Conservation (phyloP, 2,888 invertebrate genomes). For the Azorinus chamasolen region DNA sequence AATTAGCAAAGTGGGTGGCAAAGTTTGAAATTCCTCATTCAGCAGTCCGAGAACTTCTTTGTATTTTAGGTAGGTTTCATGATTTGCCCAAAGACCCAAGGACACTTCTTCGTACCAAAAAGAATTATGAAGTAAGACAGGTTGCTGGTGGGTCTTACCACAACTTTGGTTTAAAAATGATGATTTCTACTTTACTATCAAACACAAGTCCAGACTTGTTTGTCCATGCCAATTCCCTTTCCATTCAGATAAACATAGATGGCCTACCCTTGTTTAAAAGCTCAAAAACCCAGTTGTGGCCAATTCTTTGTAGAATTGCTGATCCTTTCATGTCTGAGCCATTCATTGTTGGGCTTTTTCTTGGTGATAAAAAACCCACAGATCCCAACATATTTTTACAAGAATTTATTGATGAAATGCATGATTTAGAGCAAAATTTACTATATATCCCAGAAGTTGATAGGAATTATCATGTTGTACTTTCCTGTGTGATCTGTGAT, state of each 20-base stretch:
- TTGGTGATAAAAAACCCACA: slow-evolving; percentile 19
- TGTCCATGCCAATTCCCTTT: neutral
- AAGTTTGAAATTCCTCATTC: too few relatives aligned
- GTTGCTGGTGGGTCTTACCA: slow-evolving; percentile 28
- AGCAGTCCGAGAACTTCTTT: too few relatives aligned
- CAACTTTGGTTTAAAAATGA: slow-evolving; percentile 20
- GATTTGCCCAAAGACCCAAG: slow-evolving; percentile 32
- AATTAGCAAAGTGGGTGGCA: too few relatives aligned
- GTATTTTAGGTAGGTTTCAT: too few relatives aligned
- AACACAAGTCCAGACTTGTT: neutral
- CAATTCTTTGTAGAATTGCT: slow-evolving; percentile 22
- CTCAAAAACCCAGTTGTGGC: slow-evolving; percentile 28
- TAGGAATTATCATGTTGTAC: neutral
- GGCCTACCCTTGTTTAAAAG: slow-evolving; percentile 30
- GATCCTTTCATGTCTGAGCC: slow-evolving; percentile 21
- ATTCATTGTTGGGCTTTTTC: slow-evolving; percentile 29
- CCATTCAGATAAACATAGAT: slow-evolving; percentile 25
- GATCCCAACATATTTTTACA: slow-evolving; percentile 8
- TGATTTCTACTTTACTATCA: neutral
- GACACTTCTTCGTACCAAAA: slow-evolving; percentile 15
- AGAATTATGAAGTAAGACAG: slow-evolving; percentile 2
- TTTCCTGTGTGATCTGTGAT: slow-evolving; percentile 41
- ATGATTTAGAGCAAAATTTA: neutral
- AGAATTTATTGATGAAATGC: slow-evolving; percentile 26
- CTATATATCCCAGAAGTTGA: neutral